Conservation (phyloP, 2,888 invertebrate genomes). For the Steinernema carpocapsae region DNA sequence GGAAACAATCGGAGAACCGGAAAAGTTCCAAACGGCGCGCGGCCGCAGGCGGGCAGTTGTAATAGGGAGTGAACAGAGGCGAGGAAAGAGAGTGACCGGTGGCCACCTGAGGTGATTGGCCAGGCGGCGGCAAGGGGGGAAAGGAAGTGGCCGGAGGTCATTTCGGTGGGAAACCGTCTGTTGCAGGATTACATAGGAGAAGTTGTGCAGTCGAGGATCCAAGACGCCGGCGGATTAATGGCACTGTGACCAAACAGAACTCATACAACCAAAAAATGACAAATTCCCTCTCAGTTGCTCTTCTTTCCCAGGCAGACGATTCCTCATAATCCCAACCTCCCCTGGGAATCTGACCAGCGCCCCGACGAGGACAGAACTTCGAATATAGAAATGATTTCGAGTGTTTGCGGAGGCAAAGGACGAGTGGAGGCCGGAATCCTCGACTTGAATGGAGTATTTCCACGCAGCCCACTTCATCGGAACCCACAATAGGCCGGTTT, state of each 20-base stretch:
- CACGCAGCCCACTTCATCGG: conserved; percentile 20
- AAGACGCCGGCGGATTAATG: background rate
- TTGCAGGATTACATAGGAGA: background rate
- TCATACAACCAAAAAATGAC: no score
- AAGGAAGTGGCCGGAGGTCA: conserved; percentile 26
- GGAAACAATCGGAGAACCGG: background rate
- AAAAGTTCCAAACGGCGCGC: conserved; percentile 2
- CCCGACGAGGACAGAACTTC: conserved; percentile 25
- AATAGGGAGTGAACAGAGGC: background rate
- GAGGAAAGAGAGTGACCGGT: background rate
- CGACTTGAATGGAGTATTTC: background rate
- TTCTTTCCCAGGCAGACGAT: no score
- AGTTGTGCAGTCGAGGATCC: background rate
- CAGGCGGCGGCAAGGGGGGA: conserved; percentile 15
- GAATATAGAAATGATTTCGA: background rate
- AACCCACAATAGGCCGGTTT: background rate
- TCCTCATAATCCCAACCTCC: no score
- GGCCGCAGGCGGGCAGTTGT: background rate
- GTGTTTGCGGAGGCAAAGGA: conserved; percentile 28
- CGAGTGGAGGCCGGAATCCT: background rate
- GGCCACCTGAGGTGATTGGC: conserved; percentile 24
- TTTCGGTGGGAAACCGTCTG: conserved; percentile 5
- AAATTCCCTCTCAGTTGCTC: no score
- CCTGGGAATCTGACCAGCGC: no score
- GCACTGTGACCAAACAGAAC: no score